Evolutionary conservation across 2,113 vertebrate genomes (phyloP).

Genomic region (Megaceryle maxima): DNA sequence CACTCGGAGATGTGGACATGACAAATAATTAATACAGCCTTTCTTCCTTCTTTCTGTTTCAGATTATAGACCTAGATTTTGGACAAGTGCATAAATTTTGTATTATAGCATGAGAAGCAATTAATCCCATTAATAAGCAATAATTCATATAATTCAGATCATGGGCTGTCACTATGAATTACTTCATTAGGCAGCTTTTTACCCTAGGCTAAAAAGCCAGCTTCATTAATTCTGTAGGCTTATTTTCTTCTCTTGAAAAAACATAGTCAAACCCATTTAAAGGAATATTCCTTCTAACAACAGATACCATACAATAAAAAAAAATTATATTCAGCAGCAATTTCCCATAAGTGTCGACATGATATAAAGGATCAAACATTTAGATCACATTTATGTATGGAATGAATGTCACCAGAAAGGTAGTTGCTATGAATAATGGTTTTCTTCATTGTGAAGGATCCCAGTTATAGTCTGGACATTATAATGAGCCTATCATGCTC

Average conservation of each 20-base stretch:
- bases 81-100: slow-evolving; percentile 62
- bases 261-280: background rate
- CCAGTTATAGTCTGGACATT: background rate
- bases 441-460: slow-evolving; percentile 2
- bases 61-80: slow-evolving; percentile 54
- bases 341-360: background rate
- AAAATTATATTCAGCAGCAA: background rate
- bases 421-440: background rate
- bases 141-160: slow-evolving; percentile 71
- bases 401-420: background rate
- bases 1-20: background rate
- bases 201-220: slow-evolving; percentile 68
- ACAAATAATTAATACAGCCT: background rate
- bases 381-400: background rate
- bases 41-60: background rate
- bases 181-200: slow-evolving; percentile 72
- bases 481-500: slow-evolving; percentile 11
- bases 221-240: slow-evolving; percentile 77
- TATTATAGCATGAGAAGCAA: slow-evolving; percentile 67
- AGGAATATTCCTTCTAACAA: background rate
- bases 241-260: slow-evolving; percentile 35
- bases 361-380: background rate
- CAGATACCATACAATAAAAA: background rate
- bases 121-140: slow-evolving; percentile 80
- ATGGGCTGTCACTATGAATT: slow-evolving; percentile 68